Percentiles rank a stretch among this genome's conserved stretches.
These are phyloP conservation scores for Polypedilum pembai DNA, from an alignment of 1,140 invertebrate species.

Conservation along the genomic window DNA sequence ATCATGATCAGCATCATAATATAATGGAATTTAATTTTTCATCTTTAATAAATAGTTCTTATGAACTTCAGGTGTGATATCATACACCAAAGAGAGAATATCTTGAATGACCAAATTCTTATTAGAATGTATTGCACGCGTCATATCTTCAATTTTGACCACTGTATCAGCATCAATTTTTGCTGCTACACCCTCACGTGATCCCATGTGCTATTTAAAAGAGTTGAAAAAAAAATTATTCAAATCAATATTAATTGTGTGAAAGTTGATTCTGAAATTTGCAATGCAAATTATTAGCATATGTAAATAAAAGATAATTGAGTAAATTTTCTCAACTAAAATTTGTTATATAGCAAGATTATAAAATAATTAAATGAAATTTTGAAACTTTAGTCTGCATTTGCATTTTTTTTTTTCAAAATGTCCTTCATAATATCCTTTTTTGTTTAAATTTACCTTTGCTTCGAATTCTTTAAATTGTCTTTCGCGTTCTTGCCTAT, in stretches of 20 bases:
- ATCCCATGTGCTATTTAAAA: constrained; percentile 70
- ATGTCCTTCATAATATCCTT: too few relatives aligned
- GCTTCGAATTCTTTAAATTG: constrained; percentile 86
- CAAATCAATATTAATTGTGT: neutral
- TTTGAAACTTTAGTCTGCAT: too few relatives aligned
- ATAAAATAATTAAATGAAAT: too few relatives aligned
- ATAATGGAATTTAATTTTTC: neutral
- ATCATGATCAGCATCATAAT: too few relatives aligned
- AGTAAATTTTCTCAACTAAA: neutral
- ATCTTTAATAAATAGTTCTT: constrained; percentile 52
- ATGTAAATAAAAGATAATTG: neutral
- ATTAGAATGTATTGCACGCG: constrained; percentile 57
- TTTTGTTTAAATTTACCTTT: constrained; percentile 51
- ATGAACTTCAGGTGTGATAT: constrained; percentile 79
- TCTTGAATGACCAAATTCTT: constrained; percentile 73
- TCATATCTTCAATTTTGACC: constrained; percentile 76
- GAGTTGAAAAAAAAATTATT: constrained; percentile 17
- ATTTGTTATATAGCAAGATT: too few relatives aligned
- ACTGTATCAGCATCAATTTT: constrained; percentile 76
- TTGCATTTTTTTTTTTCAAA: neutral
- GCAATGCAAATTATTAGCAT: neutral
- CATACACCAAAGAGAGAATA: constrained; percentile 70
- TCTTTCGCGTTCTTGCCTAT: constrained; percentile 78
- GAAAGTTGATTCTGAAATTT: neutral
- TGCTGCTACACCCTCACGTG: constrained; percentile 74